Evolutionary conservation across 1,140 invertebrate species (phyloP), one percentile per base, ranked within the genome.

Genomic region (Eurytemora carolleeae): DNA sequence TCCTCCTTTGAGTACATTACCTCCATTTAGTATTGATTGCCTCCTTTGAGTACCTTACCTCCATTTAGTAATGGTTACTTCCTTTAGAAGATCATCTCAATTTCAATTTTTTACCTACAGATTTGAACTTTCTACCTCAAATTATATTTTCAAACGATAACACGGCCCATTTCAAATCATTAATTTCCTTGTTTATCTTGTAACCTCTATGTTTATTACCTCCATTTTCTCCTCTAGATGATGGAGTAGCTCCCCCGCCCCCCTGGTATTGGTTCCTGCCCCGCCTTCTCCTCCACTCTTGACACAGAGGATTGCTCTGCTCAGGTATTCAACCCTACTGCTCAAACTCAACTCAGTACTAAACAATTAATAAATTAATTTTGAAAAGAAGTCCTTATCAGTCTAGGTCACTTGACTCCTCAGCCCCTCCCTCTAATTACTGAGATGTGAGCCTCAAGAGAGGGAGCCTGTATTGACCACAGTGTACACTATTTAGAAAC

Each of bases 211-310:
- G n/a, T n/a, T n/a, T n/a, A n/a, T 63, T 57, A 71, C 78, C 65
- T 94, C 87, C 66, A 89, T 82, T 73, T 91, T 89, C 72, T 97
- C 94, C 73, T 96, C 90, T 25, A 97, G 74, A 69, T 94, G 87
- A 64, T 90, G 82, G 53, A 94, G 74, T 65, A 94, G 84, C 66
- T 94, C 83, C 1, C 88, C 86, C 23, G 68, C 66, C 55, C 65
- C 66, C 16, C 64, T 65, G 64, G 82, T 78, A 2, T 81, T 69
- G 55, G 67, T 80, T 19, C 83, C 84, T 53, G 80, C 81, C 16
- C 82, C 84, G 52, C 81, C 79, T 67, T 84, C 82, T 63, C 87
- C 85, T n/a, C n/a, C 31, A 67, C 87, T 88, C 68, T 90, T 82
- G 78, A 92, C 84, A 71, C 90, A 95, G 75, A 96, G 85, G 53